phyloP scores from a whole-genome alignment of 2,888 invertebrate genomes.

The Tenodera sinensis region DNA sequence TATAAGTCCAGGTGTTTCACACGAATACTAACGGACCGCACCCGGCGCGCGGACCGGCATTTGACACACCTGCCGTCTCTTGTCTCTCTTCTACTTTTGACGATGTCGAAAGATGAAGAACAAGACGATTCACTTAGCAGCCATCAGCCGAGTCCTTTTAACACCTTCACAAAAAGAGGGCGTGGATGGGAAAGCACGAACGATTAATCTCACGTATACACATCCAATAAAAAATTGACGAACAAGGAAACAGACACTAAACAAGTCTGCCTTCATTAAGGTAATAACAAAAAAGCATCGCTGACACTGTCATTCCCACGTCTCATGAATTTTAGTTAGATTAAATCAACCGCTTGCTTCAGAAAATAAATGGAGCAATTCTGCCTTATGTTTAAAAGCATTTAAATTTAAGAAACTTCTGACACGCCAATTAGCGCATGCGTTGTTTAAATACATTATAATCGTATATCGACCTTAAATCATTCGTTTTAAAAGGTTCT shows the following conservation, averaged over 20 bases:
- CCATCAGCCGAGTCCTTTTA: background rate
- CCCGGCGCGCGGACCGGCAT: background rate
- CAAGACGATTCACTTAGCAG: background rate
- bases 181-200: background rate
- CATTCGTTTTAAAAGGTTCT: background rate
- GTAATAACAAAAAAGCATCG: background rate
- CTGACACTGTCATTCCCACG: background rate
- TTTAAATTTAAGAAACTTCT: background rate
- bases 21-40: background rate
- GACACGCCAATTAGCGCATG: background rate
- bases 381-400: background rate
- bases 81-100: background rate
- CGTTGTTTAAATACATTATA: background rate
- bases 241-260: background rate
- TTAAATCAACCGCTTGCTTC: background rate
- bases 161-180: background rate
- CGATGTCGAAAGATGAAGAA: background rate
- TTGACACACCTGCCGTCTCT: background rate
- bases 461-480: background rate
- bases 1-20: background rate
- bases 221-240: background rate
- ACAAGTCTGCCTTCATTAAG: background rate
- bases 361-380: background rate
- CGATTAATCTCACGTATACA: background rate
- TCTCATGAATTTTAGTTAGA: background rate